phyloP scores from a whole-genome alignment of 53 echinoderm and acorn worm genomes.

The Holothuria scabra region DNA sequence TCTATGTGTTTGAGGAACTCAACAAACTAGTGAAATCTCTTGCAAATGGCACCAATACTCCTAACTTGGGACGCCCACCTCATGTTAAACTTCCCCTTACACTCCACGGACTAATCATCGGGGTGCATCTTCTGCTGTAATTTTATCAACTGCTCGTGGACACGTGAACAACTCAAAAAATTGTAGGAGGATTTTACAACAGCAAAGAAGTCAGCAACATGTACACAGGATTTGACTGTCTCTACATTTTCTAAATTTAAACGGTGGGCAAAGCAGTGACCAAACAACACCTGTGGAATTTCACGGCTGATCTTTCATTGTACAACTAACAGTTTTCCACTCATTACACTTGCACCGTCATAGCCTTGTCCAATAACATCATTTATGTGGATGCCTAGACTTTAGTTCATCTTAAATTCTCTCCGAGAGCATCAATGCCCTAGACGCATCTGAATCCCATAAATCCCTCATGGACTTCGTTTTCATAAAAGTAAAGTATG shows the following conservation, averaged over 20 bases:
- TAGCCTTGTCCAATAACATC: too few relatives aligned
- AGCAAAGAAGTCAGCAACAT: constrained; percentile 8
- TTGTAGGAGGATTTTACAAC: neutral
- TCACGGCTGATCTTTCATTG: constrained; percentile 7
- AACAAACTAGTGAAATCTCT: constrained; percentile 23
- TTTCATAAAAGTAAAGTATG: neutral
- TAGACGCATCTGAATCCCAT: neutral
- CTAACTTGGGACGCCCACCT: too few relatives aligned
- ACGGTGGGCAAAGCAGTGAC: constrained; percentile 51
- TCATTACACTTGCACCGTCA: constrained; percentile 47
- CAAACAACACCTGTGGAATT: constrained; percentile 29
- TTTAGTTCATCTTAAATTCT: constrained; percentile 24
- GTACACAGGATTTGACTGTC: too few relatives aligned
- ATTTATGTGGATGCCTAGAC: neutral
- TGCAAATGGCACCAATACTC: constrained; percentile 7
- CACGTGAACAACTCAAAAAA: too few relatives aligned
- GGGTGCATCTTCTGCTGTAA: constrained; percentile 1
- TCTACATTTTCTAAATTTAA: constrained; percentile 36
- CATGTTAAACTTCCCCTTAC: too few relatives aligned
- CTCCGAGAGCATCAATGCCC: constrained; percentile 29
- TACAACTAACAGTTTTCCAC: constrained; percentile 26
- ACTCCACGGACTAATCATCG: neutral
- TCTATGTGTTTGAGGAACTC: constrained; percentile 22
- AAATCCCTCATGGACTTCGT: constrained; percentile 35
- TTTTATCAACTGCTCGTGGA: constrained; percentile 1